Percentiles rank a stretch among this genome's conserved stretches.
Evolutionary conservation across 2,888 invertebrate genomes (phyloP).

Genomic region (Stomorhina lunata): DNA sequence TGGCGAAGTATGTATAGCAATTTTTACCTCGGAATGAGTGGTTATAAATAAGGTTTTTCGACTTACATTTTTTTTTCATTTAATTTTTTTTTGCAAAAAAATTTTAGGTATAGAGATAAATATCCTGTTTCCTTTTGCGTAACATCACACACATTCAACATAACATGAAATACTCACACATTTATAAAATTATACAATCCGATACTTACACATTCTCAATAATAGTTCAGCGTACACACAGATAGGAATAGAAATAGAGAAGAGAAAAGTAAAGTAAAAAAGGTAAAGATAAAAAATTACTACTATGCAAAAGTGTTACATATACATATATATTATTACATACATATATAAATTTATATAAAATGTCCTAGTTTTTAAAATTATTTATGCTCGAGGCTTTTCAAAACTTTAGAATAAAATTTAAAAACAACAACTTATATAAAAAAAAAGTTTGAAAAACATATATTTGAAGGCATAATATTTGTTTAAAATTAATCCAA

Average conservation of each 20-base stretch:
- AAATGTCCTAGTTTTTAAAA: slow-evolving; percentile 46
- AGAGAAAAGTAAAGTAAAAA: too few species aligned
- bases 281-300: background rate
- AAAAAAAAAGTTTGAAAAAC: background rate
- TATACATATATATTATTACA: too few species aligned
- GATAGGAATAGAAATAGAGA: background rate
- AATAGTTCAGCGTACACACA: background rate
- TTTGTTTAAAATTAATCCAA: background rate
- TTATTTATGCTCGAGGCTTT: slow-evolving; percentile 13
- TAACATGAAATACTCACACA: background rate
- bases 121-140: slow-evolving; percentile 47
- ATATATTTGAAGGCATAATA: background rate
- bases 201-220: background rate
- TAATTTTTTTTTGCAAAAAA: background rate
- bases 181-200: background rate
- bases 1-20: slow-evolving; percentile 6
- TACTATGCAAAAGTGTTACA: too few species aligned
- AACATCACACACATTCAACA: background rate
- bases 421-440: slow-evolving; percentile 16
- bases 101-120: slow-evolving; percentile 58
- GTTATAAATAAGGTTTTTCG: background rate
- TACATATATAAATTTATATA: too few species aligned
- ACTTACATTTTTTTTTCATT: background rate
- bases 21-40: slow-evolving; percentile 8
- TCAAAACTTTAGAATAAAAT: background rate